phyloP scores from a whole-genome alignment of 92 coral and sea anemone genomes.

The Muricea muricata region DNA sequence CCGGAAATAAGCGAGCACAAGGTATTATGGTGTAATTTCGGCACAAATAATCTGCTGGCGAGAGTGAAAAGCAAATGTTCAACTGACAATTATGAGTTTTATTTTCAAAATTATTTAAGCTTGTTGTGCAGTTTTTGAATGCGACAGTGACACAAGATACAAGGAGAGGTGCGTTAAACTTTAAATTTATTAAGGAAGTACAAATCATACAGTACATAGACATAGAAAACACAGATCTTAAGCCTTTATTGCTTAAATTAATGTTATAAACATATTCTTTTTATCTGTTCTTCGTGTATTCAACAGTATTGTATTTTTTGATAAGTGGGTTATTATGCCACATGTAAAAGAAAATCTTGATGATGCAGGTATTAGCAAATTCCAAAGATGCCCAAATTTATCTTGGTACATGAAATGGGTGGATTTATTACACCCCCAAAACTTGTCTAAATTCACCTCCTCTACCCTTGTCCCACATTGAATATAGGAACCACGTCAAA shows the following conservation, averaged over 20 bases:
- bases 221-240: no score
- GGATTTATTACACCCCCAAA: conserved; percentile 10
- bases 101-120: no score
- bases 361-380: conserved; percentile 18
- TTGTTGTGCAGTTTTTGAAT: neutral
- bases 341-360: conserved; percentile 43
- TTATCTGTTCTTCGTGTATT: no score
- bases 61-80: no score
- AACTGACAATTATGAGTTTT: no score
- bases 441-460: neutral
- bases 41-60: neutral
- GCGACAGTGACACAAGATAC: conserved; percentile 3
- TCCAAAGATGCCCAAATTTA: conserved; percentile 29
- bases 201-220: no score
- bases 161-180: neutral
- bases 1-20: neutral
- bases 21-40: neutral
- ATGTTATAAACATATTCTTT: no score
- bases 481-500: neutral
- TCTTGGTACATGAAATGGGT: conserved; percentile 37
- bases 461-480: neutral
- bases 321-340: conserved; percentile 31
- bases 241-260: no score
- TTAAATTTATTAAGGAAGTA: no score
- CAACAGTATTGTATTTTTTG: neutral